A percentile compares a stretch with the other conserved stretches of the same genome.
These are phyloP conservation scores for Trisateles emortualis DNA, from an alignment of 2,888 invertebrate genomes.

Conservation along the genomic window DNA sequence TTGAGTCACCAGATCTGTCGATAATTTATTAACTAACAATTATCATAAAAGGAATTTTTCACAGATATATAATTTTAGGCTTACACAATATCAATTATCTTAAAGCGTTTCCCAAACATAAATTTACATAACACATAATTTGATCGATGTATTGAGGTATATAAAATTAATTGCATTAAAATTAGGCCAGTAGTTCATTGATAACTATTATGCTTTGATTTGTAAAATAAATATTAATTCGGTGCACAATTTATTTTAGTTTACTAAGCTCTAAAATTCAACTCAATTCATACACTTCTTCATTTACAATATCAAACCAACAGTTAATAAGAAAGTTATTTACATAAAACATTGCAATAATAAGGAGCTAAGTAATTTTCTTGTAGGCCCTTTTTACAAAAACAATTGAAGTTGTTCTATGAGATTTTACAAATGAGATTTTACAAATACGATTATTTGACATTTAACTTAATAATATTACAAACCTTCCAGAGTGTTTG, in stretches of 20 bases:
- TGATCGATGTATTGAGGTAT: constrained; percentile 4
- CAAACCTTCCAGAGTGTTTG: background rate
- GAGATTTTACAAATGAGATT: background rate
- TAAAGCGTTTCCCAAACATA: constrained; percentile 40
- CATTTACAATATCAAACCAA: background rate
- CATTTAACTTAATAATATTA: background rate
- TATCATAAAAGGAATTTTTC: constrained; percentile 67
- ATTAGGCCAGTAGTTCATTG: background rate
- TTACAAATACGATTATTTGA: background rate
- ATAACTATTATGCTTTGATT: too few species aligned
- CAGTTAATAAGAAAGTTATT: background rate
- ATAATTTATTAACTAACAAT: constrained; percentile 64
- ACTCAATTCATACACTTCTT: too few species aligned
- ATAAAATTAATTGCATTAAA: background rate
- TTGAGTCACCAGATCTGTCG: constrained; percentile 60
- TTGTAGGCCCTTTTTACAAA: too few species aligned
- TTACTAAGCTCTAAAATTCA: too few species aligned
- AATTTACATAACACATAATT: constrained; percentile 5
- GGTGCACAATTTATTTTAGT: too few species aligned
- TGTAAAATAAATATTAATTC: too few species aligned
- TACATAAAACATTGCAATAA: background rate
- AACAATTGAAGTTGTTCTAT: background rate
- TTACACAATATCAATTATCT: constrained; percentile 69
- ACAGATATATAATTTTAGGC: constrained; percentile 64
- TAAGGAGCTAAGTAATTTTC: too few species aligned